Evolutionary conservation across 2,797 vertebrate species (phyloP), one percentile per base, ranked within the genome.

Genomic region (Rhynchonycteris naso): DNA sequence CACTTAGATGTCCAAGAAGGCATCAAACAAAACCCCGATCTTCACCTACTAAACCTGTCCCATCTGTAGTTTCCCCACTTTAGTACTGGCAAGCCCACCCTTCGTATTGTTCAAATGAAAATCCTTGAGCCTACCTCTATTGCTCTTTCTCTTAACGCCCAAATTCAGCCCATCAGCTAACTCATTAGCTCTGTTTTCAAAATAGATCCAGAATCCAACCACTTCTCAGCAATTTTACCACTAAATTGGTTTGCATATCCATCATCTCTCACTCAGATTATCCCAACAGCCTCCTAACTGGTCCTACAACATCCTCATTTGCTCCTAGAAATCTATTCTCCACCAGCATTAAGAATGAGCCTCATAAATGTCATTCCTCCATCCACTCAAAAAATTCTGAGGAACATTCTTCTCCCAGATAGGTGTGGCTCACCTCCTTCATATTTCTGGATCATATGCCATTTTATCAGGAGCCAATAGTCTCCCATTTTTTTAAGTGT

Each of bases 201-300:
- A 91, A 91, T 54, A 89, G 15, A 83, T 54, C 56, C 56, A 95
- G 54, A 89, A 93, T 69, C 33, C 18, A 83, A 72, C 21, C 35
- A 87, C 28, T 94, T 91, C 61, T 91, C 50, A 87, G 13, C 66
- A 90, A 71, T 63, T 84, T 16, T 7, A 71, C 79, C 78, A 76
- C 8, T 22, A 59, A 80, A 59, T 4, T 85, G 52, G 38, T 80
- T 72, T 30, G 47, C 38, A 13, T 59, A 58, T 28, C 61, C 13
- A 88, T 14, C 33, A 82, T 65, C 56, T 90, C 74, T 94, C 56
- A 54, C 24, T 38, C 58, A 59, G 58, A 93, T 88, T 80, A 87
- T n/a, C 74, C 2, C n/a, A 92, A 69, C 2, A 66, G 24, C 26
- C 52, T 92, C 75, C 38, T 68, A 76, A 80, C 1, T 94, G 43